Evolutionary conservation across 2,888 invertebrate species (phyloP), one percentile per base, ranked within the genome.

Genomic region (Acrobasis suavella): DNA sequence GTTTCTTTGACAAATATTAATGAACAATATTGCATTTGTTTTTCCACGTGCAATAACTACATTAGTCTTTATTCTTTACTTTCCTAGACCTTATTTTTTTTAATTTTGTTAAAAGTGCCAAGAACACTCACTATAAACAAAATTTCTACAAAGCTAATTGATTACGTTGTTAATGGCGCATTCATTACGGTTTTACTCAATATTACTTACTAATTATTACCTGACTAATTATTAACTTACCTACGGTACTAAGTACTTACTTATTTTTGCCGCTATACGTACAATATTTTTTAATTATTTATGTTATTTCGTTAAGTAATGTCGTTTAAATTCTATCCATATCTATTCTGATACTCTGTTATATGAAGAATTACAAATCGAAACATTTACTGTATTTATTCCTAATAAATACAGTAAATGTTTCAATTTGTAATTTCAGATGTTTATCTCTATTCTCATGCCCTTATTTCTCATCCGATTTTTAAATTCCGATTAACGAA

Each of bases 141-240:
- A 51, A 51, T 32, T 5, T 38, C 42, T 56, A 46, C 56, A 56
- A 56, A 56, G 16, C 9, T 16, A 39, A 39, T 39, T 55, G 16
- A 32, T 55, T 37, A 56, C 42, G 12, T 39, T 42, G 56, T 16
- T 56, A 54, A 38, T 54, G 54, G 15, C 38, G 54, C 54, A 54
- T 32, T 37, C 37, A 54, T 54, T 54, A 9, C 17, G 12, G 14
- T n/a, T 46, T 3, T 46, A 5, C 10, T 42, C 12, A 14, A n/a
- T n/a, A 10, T 7, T 46, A 46, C 46, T 46, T 2, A 6, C 2
- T 46, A 3, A 3, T 7, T 10, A 42, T 42, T 3, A 3, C 22
- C 2, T 2, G 2, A 22, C 22, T 22, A 5, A 3, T 5, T 5
- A 5, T 5, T 22, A 32, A 32, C 7, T 32, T 32, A 32, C 32